Conservation (phyloP, 2,113 vertebrate species). For the Oreocharis arfaki region DNA sequence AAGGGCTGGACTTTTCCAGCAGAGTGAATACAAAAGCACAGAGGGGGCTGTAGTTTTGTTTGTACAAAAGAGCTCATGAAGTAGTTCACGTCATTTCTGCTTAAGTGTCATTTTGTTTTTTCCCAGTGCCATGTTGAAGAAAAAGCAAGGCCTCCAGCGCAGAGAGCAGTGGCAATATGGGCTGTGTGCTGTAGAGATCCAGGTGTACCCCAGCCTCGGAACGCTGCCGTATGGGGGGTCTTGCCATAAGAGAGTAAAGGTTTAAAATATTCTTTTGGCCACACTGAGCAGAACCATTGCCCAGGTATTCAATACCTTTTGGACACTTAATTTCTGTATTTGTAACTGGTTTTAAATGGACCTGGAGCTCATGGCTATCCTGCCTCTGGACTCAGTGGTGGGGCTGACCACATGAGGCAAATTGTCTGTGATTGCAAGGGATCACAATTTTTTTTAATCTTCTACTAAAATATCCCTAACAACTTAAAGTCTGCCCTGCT, state of each 20-base stretch:
- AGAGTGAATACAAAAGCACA: not conserved
- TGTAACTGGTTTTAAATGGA: not conserved
- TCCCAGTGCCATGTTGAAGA: not conserved
- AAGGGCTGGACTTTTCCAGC: not conserved
- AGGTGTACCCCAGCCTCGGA: not conserved
- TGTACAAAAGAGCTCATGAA: not conserved
- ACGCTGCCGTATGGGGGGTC: rapidly evolving
- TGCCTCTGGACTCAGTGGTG: not conserved
- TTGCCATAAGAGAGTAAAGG: not conserved
- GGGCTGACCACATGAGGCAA: not conserved
- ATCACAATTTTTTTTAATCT: not conserved
- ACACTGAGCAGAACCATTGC: not conserved
- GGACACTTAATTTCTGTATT: not conserved
- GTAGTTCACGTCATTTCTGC: not conserved
- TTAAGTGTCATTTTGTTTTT: not conserved
- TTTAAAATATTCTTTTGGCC: not conserved
- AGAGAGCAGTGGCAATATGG: too few species aligned
- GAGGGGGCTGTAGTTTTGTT: not conserved
- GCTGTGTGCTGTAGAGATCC: not conserved
- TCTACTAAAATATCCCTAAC: not conserved
- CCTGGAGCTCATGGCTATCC: not conserved
- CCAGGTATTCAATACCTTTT: not conserved
- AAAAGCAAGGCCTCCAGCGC: not conserved
- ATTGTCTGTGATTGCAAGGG: not conserved
- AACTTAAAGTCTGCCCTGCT: not conserved